phyloP scores from a whole-genome alignment of 92 coral and sea anemone species.

The Meandrina meandrites region DNA sequence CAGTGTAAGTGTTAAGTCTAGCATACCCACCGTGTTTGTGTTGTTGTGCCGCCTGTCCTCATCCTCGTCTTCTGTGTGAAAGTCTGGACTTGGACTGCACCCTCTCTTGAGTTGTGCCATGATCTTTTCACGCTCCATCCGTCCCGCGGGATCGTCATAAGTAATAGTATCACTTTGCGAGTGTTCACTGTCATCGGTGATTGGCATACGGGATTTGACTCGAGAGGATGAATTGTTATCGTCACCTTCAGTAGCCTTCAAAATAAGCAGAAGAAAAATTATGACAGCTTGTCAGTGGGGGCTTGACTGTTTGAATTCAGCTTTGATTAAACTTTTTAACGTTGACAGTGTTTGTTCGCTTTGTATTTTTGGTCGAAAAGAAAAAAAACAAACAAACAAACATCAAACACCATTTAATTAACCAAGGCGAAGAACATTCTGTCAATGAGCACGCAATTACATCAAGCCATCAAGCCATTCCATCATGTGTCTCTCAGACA shows the following conservation, averaged over 20 bases:
- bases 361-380: too few relatives aligned
- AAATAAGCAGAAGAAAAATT: neutral
- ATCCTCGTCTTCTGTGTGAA: slow-evolving; percentile 47
- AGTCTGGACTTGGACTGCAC: slow-evolving; percentile 70
- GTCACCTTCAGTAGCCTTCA: slow-evolving; percentile 13
- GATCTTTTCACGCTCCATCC: slow-evolving; percentile 89
- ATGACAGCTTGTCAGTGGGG: neutral
- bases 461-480: too few relatives aligned
- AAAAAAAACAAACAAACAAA: too few relatives aligned
- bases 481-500: too few relatives aligned
- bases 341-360: too few relatives aligned
- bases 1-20: neutral
- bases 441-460: neutral
- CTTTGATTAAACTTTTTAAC: neutral
- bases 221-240: slow-evolving; percentile 32
- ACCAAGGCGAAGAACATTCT: too few relatives aligned
- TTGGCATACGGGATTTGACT: slow-evolving; percentile 33
- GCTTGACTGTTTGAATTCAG: neutral
- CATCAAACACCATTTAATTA: too few relatives aligned
- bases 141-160: slow-evolving; percentile 96
- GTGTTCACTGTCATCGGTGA: slow-evolving; percentile 74
- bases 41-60: slow-evolving; percentile 4
- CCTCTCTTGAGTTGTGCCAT: slow-evolving; percentile 85
- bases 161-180: slow-evolving; percentile 90
- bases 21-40: slow-evolving; percentile 19